Conservation (phyloP, 2,797 vertebrate genomes). For the Macrochelys suwanniensis region DNA sequence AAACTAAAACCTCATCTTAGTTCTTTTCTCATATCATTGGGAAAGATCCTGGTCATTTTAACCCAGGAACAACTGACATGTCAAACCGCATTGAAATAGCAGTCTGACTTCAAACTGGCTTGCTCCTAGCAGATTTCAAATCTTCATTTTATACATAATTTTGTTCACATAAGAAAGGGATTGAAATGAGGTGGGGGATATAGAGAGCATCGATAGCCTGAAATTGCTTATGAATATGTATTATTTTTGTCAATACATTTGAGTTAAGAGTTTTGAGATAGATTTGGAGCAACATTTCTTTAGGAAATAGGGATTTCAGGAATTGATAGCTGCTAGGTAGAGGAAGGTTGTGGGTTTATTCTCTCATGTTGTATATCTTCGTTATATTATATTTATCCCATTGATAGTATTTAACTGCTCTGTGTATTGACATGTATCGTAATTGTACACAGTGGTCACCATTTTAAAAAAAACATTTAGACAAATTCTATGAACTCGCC, state of each 20-base stretch:
- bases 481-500: neutral
- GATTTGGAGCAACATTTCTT: neutral
- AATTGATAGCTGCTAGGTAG: neutral
- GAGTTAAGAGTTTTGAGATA: neutral
- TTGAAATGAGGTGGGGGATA: neutral
- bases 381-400: neutral
- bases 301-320: neutral
- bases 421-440: neutral
- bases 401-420: neutral
- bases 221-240: slow-evolving; percentile 36
- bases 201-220: neutral
- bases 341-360: neutral
- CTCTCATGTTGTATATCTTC: neutral
- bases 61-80: neutral
- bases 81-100: slow-evolving; percentile 5
- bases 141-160: neutral
- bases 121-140: neutral
- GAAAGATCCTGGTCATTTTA: slow-evolving; percentile 15
- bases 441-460: neutral
- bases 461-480: neutral
- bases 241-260: neutral
- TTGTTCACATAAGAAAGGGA: neutral
- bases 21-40: slow-evolving; percentile 23
- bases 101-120: neutral
- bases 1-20: slow-evolving; percentile 31